phyloP scores from a whole-genome alignment of 2,888 invertebrate species.

The Agonum fuliginosum region DNA sequence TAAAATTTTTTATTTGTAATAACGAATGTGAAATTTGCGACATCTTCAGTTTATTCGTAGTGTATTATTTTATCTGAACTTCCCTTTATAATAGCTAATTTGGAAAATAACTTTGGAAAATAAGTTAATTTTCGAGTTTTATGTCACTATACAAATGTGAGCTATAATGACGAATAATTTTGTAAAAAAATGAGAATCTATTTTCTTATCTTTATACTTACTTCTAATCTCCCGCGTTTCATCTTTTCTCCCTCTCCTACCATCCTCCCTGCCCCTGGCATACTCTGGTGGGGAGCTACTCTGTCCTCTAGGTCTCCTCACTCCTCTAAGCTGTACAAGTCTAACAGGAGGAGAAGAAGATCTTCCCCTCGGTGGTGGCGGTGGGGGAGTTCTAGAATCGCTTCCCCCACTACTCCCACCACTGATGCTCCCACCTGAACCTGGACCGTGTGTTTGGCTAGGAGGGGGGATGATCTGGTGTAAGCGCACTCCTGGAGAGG shows the following conservation, averaged over 20 bases:
- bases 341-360: slow-evolving; percentile 70
- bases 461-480: slow-evolving; percentile 46
- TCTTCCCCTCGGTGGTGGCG: slow-evolving; percentile 66
- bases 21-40: too few species aligned
- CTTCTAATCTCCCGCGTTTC: neutral
- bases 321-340: slow-evolving; percentile 20
- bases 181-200: too few species aligned
- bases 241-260: neutral
- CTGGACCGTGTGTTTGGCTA: neutral
- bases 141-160: too few species aligned
- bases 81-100: too few species aligned
- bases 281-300: neutral
- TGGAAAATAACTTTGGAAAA: too few species aligned
- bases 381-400: slow-evolving; percentile 61
- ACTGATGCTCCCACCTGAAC: neutral
- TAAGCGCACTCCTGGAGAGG: slow-evolving; percentile 70
- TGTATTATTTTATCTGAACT: too few species aligned
- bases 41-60: too few species aligned
- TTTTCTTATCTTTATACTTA: neutral
- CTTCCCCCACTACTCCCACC: slow-evolving; percentile 50
- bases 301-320: neutral
- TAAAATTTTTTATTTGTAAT: too few species aligned
- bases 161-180: too few species aligned
- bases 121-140: too few species aligned
- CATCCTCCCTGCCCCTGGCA: neutral